Base-by-base conservation (phyloP, 1,140 invertebrate species). In the Geopemphigus sp. region DNA sequence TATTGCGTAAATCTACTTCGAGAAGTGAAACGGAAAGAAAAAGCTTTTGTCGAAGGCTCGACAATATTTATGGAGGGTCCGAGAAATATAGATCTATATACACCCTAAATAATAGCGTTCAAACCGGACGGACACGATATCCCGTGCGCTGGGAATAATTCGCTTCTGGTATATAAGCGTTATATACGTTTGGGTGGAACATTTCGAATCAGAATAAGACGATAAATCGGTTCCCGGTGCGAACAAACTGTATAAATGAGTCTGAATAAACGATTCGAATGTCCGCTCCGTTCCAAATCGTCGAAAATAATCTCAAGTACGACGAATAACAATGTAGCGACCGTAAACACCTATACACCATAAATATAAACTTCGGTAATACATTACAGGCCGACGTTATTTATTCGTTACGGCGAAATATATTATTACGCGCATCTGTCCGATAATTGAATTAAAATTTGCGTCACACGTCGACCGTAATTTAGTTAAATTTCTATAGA, bases 61-160 rank as follows among this genome's bases (percentile, higher is more conserved):
- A 63, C 56, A 78, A 47, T 78, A 78, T 78, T 78, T 78, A 78
- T 78, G n/a, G 74, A 78, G 74, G 74, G 74, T 78, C 74, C 74
- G 74, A 78, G 22, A 61, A 78, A 78, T 78, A 78, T 78, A 78
- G 74, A 78, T 78, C 74, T 78, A n/a, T 76, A 26, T 47, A 78
- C 74, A 50, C 74, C 74, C 74, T 78, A 78, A 78, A 78, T 61
- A 78, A 78, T n/a, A 47, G 39, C 57, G 15, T 78, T 63, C 17
- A 26, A 78, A 59, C 74, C 39, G 74, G 54, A 78, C 74, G 39
- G 39, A 59, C 54, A 61, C 57, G 17, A 63, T 78, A 61, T 74
- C 29, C 32, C 74, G 54, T 78, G 39, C 45, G 15, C 57, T 63
- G 39, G 22, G 39, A 78, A 78, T 78, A 61, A 78, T 76, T 63